Percentiles rank a stretch among this genome's conserved stretches.
These are phyloP conservation scores for Hermetia illucens DNA, from an alignment of 1,140 invertebrate genomes.

Conservation along the genomic window DNA sequence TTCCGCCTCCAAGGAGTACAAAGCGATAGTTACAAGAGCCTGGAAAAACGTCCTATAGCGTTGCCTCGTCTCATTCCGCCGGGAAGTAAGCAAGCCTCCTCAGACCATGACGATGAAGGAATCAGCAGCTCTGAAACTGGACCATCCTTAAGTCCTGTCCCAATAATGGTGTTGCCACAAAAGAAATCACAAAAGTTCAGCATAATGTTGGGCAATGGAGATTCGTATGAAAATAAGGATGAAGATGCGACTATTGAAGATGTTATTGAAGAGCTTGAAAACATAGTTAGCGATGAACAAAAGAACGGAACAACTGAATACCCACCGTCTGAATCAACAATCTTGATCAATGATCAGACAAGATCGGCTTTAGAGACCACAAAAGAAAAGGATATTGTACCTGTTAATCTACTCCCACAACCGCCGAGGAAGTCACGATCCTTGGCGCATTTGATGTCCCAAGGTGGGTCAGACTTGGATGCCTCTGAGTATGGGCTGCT, in stretches of 20 bases:
- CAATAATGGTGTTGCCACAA: constrained; percentile 24
- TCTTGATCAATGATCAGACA: constrained; percentile 21
- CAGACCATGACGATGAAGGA: constrained; percentile 69
- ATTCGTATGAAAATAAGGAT: constrained; percentile 41
- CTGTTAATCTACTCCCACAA: constrained; percentile 44
- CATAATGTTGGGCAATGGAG: constrained; percentile 6
- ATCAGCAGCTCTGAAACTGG: constrained; percentile 63
- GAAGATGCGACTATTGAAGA: constrained; percentile 76
- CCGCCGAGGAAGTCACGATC: constrained; percentile 41
- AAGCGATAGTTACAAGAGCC: constrained; percentile 23
- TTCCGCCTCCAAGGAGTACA: constrained; percentile 26
- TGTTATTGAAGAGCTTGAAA: constrained; percentile 70
- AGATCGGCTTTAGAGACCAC: constrained; percentile 17
- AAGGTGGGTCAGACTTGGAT: constrained; percentile 23
- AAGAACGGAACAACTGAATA: constrained; percentile 37
- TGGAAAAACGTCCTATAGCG: constrained; percentile 24
- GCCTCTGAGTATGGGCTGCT: constrained; percentile 25
- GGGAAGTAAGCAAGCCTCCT: constrained; percentile 36
- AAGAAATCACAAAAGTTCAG: constrained; percentile 29
- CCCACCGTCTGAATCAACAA: constrained; percentile 30
- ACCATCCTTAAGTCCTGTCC: constrained; percentile 50
- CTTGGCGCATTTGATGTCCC: constrained; percentile 35
- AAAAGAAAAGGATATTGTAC: constrained; percentile 43
- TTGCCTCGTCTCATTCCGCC: constrained; percentile 25
- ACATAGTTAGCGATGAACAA: constrained; percentile 73